Conservation (phyloP, 2,797 vertebrate species). For the Taeniopygia guttata region DNA sequence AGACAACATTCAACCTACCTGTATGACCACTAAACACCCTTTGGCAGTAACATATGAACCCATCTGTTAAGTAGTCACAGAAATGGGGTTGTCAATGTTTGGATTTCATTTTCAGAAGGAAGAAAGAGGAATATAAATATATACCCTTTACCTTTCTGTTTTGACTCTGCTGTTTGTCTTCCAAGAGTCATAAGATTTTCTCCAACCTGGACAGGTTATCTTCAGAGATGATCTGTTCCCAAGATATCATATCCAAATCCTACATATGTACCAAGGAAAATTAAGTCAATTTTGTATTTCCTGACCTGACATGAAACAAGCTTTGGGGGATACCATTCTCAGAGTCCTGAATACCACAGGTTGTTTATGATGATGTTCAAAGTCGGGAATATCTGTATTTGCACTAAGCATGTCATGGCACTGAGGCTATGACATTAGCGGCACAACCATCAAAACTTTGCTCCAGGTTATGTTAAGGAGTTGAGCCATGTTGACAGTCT, state of each 20-base stretch:
- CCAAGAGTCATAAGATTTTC: background rate
- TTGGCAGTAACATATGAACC: background rate
- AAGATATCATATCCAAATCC: background rate
- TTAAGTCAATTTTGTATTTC: background rate
- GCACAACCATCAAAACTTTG: background rate
- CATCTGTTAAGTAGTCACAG: background rate
- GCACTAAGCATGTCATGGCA: background rate
- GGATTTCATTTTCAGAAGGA: background rate
- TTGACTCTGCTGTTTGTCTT: background rate
- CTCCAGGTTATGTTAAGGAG: background rate
- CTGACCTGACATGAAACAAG: background rate
- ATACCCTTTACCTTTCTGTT: background rate
- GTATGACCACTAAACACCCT: background rate
- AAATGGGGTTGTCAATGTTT: background rate
- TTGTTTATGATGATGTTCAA: background rate
- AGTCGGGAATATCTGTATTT: background rate
- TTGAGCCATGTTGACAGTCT: background rate
- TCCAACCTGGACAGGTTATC: background rate
- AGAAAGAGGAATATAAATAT: background rate
- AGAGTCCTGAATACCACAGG: background rate
- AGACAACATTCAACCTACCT: background rate
- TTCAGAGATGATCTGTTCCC: background rate
- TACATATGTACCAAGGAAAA: background rate
- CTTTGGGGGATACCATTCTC: background rate
- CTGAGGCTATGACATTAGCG: background rate